phyloP scores from a whole-genome alignment of 2,113 vertebrate genomes.

The Monopterus albus region DNA sequence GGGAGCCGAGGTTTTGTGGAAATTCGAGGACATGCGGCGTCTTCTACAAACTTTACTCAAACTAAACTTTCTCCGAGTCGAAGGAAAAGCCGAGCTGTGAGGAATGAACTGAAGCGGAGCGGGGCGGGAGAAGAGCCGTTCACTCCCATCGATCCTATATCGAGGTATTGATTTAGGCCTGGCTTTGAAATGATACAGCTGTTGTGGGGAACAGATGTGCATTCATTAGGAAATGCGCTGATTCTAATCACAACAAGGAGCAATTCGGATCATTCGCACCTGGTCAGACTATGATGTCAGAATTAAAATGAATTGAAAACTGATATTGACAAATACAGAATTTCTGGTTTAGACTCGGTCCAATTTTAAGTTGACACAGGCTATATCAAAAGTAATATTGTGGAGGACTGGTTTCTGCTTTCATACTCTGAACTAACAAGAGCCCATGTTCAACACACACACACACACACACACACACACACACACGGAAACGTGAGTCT shows the following conservation, averaged over 20 bases:
- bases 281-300: constrained; percentile 9
- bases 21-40: constrained; percentile 67
- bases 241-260: neutral
- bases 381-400: neutral
- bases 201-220: constrained; percentile 7
- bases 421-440: too few species aligned
- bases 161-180: constrained; percentile 68
- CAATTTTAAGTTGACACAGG: neutral
- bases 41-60: constrained; percentile 37
- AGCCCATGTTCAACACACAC: too few species aligned
- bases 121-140: constrained; percentile 27
- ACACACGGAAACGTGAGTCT: too few species aligned
- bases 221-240: neutral
- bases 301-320: neutral
- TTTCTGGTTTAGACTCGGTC: neutral
- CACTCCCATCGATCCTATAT: constrained; percentile 58
- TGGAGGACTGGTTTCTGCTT: too few species aligned
- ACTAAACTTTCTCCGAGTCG: constrained; percentile 13
- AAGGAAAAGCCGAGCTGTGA: neutral
- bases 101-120: constrained; percentile 48
- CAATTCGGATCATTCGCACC: neutral
- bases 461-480: too few species aligned
- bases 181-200: constrained; percentile 29
- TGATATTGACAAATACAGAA: neutral
- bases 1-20: constrained; percentile 37